Conservation (phyloP, 2,113 vertebrate species). For the Naja naja region DNA sequence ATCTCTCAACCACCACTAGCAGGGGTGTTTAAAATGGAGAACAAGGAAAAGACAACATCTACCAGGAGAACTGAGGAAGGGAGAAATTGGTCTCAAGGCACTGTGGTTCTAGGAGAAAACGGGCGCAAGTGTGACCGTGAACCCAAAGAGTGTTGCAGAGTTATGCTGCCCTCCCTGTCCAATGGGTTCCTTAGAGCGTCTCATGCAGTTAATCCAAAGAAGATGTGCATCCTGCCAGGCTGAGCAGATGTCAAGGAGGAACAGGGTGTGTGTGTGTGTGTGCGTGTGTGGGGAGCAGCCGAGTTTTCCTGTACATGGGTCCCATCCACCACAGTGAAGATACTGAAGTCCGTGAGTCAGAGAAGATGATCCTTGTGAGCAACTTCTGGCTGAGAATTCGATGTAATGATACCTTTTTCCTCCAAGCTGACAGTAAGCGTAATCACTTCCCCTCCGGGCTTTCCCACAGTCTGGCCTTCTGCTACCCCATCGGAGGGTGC, state of each 20-base stretch:
- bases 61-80: not conserved
- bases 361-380: not conserved
- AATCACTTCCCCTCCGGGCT: not conserved
- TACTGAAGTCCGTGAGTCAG: not conserved
- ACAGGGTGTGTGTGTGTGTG: too few relatives aligned
- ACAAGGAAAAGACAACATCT: not conserved
- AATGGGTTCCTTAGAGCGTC: not conserved
- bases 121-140: accelerated
- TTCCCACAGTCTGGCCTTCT: conserved; percentile 6
- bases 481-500: not conserved
- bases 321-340: not conserved
- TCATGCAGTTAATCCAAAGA: not conserved
- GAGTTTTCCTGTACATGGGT: not conserved
- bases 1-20: not conserved
- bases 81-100: not conserved
- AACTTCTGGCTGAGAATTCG: not conserved
- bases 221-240: not conserved
- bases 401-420: not conserved
- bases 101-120: not conserved
- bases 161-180: too few relatives aligned
- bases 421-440: not conserved
- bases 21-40: not conserved
- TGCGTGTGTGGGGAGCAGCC: not conserved
- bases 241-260: not conserved
- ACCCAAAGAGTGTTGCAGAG: not conserved